A percentile compares a stretch with the other conserved stretches of the same genome.
phyloP scores from a whole-genome alignment of 2,113 vertebrate genomes.

The Thunnus thynnus region DNA sequence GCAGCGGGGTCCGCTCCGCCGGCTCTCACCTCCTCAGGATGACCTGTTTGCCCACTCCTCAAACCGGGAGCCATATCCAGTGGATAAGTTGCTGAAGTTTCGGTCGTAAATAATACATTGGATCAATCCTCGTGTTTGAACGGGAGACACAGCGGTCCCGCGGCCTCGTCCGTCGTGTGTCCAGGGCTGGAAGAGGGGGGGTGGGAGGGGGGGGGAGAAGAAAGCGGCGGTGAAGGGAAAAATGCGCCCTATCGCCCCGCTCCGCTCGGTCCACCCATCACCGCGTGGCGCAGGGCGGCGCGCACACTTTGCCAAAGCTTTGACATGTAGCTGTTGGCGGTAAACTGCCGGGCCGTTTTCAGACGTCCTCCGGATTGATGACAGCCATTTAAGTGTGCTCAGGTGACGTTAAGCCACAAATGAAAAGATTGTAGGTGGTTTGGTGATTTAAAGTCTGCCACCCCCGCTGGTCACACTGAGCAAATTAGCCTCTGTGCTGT shows the following conservation, averaged over 20 bases:
- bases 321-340: slow-evolving; percentile 52
- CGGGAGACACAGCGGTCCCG: slow-evolving; percentile 61
- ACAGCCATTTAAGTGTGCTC: background rate
- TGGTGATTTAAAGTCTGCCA: background rate
- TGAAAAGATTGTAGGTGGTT: background rate
- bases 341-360: background rate
- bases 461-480: slow-evolving; percentile 23
- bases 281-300: slow-evolving; percentile 73
- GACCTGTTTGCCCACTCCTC: slow-evolving; percentile 76
- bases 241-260: slow-evolving; percentile 75
- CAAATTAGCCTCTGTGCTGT: slow-evolving; percentile 39
- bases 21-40: slow-evolving; percentile 56
- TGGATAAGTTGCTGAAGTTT: slow-evolving; percentile 80
- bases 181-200: slow-evolving; percentile 58
- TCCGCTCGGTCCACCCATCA: slow-evolving; percentile 74
- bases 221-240: slow-evolving; percentile 45
- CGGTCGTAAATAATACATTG: slow-evolving; percentile 84
- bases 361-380: slow-evolving; percentile 7
- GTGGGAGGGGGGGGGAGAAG: slow-evolving; percentile 23
- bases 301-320: slow-evolving; percentile 56
- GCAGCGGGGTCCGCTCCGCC: slow-evolving; percentile 51
- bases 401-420: background rate
- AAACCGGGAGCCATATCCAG: slow-evolving; percentile 85
- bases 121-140: slow-evolving; percentile 72
- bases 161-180: slow-evolving; percentile 72